These are phyloP conservation scores for Condylura cristata DNA, from an alignment of 2,113 vertebrate species.

Conservation along the genomic window DNA sequence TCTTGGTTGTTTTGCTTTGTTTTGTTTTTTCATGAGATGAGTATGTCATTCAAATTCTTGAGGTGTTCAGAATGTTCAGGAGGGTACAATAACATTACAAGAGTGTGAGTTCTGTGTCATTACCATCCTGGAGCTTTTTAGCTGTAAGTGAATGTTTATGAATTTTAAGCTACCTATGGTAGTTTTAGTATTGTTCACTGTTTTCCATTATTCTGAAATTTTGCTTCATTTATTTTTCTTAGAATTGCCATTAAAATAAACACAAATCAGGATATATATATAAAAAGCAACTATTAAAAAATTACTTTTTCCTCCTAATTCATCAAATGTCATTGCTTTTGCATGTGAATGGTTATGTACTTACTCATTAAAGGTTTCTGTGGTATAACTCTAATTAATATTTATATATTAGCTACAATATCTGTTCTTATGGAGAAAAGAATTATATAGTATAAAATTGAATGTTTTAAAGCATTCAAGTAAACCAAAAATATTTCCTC, in stretches of 20 bases:
- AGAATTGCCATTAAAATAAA: slow-evolving; percentile 53
- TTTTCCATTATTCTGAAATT: slow-evolving; percentile 36
- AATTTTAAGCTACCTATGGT: neutral
- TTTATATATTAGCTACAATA: slow-evolving; percentile 73
- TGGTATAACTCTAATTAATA: slow-evolving; percentile 76
- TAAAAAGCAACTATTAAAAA: slow-evolving; percentile 48
- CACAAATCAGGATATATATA: slow-evolving; percentile 27
- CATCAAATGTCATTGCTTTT: slow-evolving; percentile 62
- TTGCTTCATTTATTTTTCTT: slow-evolving; percentile 54
- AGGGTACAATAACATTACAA: neutral
- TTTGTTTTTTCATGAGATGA: slow-evolving; percentile 17
- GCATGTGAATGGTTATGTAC: slow-evolving; percentile 59
- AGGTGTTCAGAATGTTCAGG: neutral
- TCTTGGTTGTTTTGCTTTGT: neutral
- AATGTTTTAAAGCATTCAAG: slow-evolving; percentile 81
- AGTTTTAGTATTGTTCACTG: neutral
- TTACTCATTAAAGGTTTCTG: slow-evolving; percentile 72
- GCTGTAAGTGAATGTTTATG: neutral
- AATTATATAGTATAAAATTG: slow-evolving; percentile 77
- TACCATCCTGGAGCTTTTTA: neutral
- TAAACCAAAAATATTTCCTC: slow-evolving; percentile 87
- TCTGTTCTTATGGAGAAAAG: slow-evolving; percentile 65
- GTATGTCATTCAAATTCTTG: neutral
- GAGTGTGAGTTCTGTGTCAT: neutral
- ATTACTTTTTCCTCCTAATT: slow-evolving; percentile 53